Percentiles rank a stretch among this genome's conserved stretches.
Conservation (phyloP, 2,888 invertebrate genomes). For the Athripsodes cinereus region DNA sequence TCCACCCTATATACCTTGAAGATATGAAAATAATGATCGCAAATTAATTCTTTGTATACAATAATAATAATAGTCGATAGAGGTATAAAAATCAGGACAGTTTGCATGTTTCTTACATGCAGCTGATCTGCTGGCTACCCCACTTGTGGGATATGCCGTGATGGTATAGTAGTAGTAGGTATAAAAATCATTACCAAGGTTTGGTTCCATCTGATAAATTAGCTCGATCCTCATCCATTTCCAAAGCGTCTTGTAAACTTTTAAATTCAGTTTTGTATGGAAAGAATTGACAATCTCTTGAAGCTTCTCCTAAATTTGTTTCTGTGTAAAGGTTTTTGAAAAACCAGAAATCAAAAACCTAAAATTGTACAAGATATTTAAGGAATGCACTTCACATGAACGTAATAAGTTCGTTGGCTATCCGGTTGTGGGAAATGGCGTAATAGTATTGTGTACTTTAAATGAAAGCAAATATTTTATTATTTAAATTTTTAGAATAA, state of each 20-base stretch:
- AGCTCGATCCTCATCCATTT: slow-evolving; percentile 69
- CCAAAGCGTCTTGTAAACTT: slow-evolving; percentile 72
- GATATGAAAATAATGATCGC: not conserved
- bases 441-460: no score
- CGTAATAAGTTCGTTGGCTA: no score
- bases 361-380: slow-evolving; percentile 1
- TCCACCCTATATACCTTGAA: slow-evolving; percentile 70
- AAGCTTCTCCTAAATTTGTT: slow-evolving; percentile 46
- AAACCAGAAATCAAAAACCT: slow-evolving; percentile 75
- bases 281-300: slow-evolving; percentile 82
- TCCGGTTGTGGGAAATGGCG: no score
- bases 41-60: no score
- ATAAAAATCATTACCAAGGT: slow-evolving; percentile 76
- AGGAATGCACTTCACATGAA: no score
- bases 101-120: no score
- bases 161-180: no score
- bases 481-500: no score
- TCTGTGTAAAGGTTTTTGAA: slow-evolving; percentile 71
- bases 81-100: not conserved
- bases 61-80: not conserved
- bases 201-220: slow-evolving; percentile 51
- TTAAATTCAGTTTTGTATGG: slow-evolving; percentile 85
- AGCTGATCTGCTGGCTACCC: no score
- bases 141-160: no score
- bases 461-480: no score